Evolutionary conservation across 2,797 vertebrate species (phyloP).

Genomic region (Lagorchestes hirsutus): DNA sequence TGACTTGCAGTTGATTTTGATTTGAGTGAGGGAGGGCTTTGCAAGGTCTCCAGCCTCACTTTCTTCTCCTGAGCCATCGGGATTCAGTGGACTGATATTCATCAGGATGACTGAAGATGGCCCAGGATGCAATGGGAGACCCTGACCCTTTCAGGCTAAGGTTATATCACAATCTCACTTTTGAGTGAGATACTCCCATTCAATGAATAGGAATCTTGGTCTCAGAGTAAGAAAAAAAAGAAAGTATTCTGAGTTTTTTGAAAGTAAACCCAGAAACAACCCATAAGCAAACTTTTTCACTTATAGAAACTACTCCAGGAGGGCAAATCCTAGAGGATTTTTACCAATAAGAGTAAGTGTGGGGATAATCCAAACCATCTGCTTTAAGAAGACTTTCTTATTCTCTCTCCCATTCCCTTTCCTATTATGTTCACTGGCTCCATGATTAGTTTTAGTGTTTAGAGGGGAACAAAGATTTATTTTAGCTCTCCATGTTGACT

Average conservation of each 20-base stretch:
- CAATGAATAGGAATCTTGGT: background rate
- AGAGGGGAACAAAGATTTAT: background rate
- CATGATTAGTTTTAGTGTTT: background rate
- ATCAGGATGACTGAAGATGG: too few species aligned
- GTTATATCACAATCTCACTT: too few species aligned
- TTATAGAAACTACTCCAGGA: constrained; percentile 7
- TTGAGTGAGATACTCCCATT: too few species aligned
- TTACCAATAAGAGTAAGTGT: background rate
- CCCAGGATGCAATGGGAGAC: too few species aligned
- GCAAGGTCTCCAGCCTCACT: too few species aligned
- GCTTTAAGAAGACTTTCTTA: background rate
- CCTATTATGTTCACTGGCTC: background rate
- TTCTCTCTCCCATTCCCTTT: background rate
- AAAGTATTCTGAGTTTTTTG: constrained; percentile 48
- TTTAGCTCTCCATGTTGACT: background rate
- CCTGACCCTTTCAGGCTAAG: too few species aligned
- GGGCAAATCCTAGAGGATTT: background rate
- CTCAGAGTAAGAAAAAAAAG: constrained; percentile 44
- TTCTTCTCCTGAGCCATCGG: too few species aligned
- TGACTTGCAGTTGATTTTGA: too few species aligned
- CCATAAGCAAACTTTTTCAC: background rate
- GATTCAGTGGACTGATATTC: too few species aligned
- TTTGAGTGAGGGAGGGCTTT: too few species aligned
- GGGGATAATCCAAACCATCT: background rate
- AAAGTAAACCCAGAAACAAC: constrained; percentile 55